These are phyloP conservation scores for Ariolimax columbianus DNA, from an alignment of 2,888 invertebrate species.

Conservation along the genomic window DNA sequence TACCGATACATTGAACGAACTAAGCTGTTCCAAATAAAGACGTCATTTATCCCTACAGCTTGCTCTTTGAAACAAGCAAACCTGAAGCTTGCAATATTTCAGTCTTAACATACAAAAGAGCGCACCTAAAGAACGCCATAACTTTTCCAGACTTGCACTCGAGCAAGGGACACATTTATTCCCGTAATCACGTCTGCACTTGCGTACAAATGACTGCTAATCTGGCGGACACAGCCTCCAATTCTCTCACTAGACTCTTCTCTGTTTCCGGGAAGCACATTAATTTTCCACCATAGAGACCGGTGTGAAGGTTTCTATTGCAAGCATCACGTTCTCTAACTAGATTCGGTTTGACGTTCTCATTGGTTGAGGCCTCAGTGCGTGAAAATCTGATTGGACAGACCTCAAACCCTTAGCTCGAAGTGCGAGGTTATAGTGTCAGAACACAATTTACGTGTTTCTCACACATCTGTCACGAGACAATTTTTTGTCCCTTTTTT, in stretches of 20 bases:
- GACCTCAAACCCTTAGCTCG: not conserved
- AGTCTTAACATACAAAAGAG: not conserved
- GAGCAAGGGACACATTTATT: not conserved
- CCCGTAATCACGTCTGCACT: constrained; percentile 11
- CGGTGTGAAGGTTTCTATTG: constrained; percentile 5
- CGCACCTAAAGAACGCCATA: not conserved
- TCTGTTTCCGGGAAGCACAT: constrained; percentile 16
- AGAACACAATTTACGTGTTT: not conserved
- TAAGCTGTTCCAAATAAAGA: no score
- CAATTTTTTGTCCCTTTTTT: not conserved
- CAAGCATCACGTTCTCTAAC: constrained; percentile 24
- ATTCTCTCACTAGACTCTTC: constrained; percentile 10
- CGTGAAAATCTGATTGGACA: constrained; percentile 35
- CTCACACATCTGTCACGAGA: not conserved
- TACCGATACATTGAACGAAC: not conserved
- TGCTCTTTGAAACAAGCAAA: not conserved
- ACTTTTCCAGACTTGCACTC: not conserved
- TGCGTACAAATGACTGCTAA: constrained; percentile 27
- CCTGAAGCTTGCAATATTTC: not conserved
- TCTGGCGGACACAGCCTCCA: not conserved
- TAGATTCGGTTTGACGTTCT: constrained; percentile 31
- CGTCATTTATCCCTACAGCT: no score
- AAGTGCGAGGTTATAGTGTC: not conserved
- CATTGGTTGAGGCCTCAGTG: constrained; percentile 24
- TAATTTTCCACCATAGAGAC: constrained; percentile 14